These are phyloP conservation scores for Corvus hawaiiensis DNA, from an alignment of 2,113 vertebrate genomes.

Conservation along the genomic window DNA sequence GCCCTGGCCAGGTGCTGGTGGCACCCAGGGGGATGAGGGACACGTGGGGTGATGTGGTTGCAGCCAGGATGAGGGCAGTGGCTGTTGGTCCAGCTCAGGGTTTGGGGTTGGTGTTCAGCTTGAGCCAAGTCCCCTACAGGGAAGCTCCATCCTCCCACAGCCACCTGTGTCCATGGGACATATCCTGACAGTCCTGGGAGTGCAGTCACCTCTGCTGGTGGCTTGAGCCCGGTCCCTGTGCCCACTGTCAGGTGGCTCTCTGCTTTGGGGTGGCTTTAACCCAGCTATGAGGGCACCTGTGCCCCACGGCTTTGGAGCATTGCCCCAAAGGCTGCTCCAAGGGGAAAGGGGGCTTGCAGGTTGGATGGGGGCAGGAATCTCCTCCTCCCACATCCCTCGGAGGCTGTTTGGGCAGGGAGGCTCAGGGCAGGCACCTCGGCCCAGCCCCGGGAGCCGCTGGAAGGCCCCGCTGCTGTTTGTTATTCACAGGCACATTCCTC, in stretches of 20 bases:
- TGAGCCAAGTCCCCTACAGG: accelerated
- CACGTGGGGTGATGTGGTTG: background rate
- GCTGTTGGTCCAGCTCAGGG: background rate
- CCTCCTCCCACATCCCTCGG: background rate
- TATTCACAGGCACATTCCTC: constrained; percentile 11
- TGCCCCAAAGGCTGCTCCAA: background rate
- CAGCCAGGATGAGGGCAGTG: background rate
- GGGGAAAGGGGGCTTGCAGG: background rate
- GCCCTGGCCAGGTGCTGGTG: background rate
- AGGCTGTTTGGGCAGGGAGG: background rate
- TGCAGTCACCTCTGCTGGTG: background rate
- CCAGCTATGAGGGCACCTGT: background rate
- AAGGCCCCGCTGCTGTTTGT: background rate
- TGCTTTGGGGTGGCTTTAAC: background rate
- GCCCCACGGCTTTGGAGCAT: background rate
- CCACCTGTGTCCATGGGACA: accelerated
- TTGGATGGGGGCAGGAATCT: background rate
- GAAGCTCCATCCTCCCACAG: background rate
- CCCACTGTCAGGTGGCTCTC: background rate
- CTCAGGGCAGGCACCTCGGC: background rate
- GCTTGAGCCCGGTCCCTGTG: background rate
- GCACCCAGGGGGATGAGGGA: background rate
- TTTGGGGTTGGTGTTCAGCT: background rate
- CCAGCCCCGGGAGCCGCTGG: background rate
- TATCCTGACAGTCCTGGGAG: background rate